Evolutionary conservation across 2,113 vertebrate genomes (phyloP).

Genomic region (Tiliqua scincoides): DNA sequence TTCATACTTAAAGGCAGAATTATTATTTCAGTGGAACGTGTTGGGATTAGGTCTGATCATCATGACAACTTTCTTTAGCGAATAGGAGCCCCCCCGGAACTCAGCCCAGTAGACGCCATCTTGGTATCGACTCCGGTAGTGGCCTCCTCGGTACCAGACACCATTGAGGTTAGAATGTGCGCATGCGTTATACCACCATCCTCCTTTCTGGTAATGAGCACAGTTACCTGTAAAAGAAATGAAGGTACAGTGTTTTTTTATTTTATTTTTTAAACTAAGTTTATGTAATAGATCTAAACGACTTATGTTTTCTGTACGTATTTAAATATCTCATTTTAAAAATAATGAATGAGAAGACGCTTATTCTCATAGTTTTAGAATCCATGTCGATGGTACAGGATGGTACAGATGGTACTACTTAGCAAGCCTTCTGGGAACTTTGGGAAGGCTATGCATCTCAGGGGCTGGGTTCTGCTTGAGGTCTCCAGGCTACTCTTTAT

Average conservation of each 20-base stretch:
- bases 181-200: slow-evolving; percentile 99
- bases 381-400: too few relatives aligned
- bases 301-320: background rate
- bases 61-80: slow-evolving; percentile 96
- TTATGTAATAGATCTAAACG: background rate
- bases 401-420: background rate
- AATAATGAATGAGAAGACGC: too few relatives aligned
- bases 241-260: too few relatives aligned
- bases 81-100: slow-evolving; percentile 96
- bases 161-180: slow-evolving; percentile 98
- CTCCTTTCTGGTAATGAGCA: slow-evolving; percentile 97
- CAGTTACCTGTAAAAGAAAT: slow-evolving; percentile 86
- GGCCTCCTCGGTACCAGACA: slow-evolving; percentile 96
- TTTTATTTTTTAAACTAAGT: too few relatives aligned
- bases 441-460: background rate
- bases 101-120: slow-evolving; percentile 98
- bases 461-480: background rate
- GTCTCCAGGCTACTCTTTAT: background rate
- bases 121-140: slow-evolving; percentile 96
- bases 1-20: slow-evolving; percentile 11
- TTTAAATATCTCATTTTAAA: too few relatives aligned
- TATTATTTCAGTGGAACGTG: slow-evolving; percentile 87
- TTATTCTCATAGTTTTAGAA: too few relatives aligned
- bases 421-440: background rate
- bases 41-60: slow-evolving; percentile 98